Percentiles rank a stretch among this genome's conserved stretches.
Conservation (phyloP, 2,888 invertebrate species). For the Gastracanthus pulcherrimus region DNA sequence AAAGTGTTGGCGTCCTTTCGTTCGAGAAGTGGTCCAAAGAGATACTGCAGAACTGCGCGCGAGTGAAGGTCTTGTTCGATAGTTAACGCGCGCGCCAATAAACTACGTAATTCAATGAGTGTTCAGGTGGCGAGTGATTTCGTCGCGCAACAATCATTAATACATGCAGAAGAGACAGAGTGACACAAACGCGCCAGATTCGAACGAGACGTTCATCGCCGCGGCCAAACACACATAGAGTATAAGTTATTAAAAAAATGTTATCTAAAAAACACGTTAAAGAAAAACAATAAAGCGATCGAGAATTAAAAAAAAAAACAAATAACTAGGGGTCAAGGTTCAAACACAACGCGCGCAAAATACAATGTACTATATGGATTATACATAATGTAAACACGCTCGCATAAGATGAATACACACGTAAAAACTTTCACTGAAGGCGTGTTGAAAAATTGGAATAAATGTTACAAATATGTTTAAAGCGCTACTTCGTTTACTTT, state of each 20-base stretch:
- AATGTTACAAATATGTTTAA: constrained; percentile 73
- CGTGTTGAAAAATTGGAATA: constrained; percentile 71
- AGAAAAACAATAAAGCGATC: constrained; percentile 4
- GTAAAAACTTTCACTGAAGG: constrained; percentile 41
- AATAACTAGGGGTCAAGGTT: neutral
- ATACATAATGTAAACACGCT: constrained; percentile 47
- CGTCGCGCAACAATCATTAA: neutral
- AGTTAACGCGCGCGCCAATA: neutral
- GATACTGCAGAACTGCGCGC: neutral
- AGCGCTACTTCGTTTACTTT: constrained; percentile 52
- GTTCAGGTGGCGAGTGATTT: neutral
- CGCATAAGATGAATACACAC: constrained; percentile 13
- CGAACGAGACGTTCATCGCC: neutral
- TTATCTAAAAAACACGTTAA: constrained; percentile 12
- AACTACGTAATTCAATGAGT: neutral
- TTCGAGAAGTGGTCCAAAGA: constrained; percentile 21
- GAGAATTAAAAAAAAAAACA: neutral
- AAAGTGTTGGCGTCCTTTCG: neutral
- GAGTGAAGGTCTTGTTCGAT: constrained; percentile 19
- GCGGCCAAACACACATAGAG: neutral
- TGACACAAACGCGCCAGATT: neutral
- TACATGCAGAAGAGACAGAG: neutral
- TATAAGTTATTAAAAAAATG: constrained; percentile 3
- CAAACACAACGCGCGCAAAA: neutral
- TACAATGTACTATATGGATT: constrained; percentile 50